Percentiles rank a stretch among this genome's conserved stretches.
These are phyloP conservation scores for Muscicapa striata DNA, from an alignment of 2,797 vertebrate genomes.

Conservation along the genomic window DNA sequence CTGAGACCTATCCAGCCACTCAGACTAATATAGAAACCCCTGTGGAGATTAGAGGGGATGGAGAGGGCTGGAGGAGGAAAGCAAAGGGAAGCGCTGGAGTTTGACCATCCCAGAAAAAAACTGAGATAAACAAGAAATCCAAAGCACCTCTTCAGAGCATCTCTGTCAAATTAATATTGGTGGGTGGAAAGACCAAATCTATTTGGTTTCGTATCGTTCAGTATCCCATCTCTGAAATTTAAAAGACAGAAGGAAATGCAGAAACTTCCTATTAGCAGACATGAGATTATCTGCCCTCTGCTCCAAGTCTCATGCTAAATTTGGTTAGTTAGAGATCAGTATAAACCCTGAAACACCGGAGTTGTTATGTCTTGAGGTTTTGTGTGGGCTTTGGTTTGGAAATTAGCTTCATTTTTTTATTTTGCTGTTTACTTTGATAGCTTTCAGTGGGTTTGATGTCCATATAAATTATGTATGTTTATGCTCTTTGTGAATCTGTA, in stretches of 20 bases:
- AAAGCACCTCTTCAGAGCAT: not conserved
- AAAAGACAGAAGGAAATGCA: not conserved
- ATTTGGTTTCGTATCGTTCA: not conserved
- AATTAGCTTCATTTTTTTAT: slow-evolving; percentile 5
- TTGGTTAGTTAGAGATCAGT: not conserved
- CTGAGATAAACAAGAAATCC: not conserved
- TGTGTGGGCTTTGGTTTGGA: not conserved
- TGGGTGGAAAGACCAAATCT: not conserved
- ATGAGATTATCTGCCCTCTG: not conserved
- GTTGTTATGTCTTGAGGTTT: not conserved
- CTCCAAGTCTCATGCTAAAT: slow-evolving; percentile 11
- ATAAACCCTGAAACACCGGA: slow-evolving; percentile 24
- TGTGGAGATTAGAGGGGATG: not conserved
- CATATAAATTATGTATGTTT: slow-evolving; percentile 3
- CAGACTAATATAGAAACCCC: slow-evolving; percentile 69
- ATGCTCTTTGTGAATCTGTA: not conserved
- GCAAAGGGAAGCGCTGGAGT: not conserved
- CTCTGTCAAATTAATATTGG: not conserved
- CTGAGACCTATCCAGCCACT: slow-evolving; percentile 57
- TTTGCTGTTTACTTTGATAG: slow-evolving; percentile 19
- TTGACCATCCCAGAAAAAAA: not conserved
- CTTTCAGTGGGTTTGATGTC: not conserved
- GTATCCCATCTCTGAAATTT: not conserved
- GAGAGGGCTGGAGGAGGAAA: not conserved
- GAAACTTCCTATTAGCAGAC: not conserved